Conservation (phyloP, 2,888 invertebrate genomes). For the Hyalella azteca region DNA sequence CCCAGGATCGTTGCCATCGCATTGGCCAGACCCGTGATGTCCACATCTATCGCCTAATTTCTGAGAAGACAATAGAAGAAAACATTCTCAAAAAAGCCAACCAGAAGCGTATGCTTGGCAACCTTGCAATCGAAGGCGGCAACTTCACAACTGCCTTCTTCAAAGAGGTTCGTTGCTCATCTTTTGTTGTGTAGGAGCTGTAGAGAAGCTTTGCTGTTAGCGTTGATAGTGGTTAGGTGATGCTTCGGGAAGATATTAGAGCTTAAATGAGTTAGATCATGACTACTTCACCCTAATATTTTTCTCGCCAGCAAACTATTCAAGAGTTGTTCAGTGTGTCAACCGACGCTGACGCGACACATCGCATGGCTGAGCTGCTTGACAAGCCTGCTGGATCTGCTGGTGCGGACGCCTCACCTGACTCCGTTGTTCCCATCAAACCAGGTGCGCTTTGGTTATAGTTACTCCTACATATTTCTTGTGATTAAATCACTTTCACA, state of each 20-base stretch:
- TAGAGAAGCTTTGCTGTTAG: too few species aligned
- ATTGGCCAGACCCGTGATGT: conserved; percentile 99
- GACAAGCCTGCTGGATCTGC: conserved; percentile 36
- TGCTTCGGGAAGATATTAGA: too few species aligned
- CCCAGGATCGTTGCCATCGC: conserved; percentile 94
- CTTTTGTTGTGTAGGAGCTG: too few species aligned
- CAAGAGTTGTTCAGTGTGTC: conserved; percentile 88
- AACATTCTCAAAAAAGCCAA: conserved; percentile 99
- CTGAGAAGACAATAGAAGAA: conserved; percentile 97
- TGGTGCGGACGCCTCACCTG: not conserved
- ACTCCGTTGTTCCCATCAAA: not conserved
- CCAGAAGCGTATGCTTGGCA: conserved; percentile 93
- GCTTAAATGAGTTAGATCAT: too few species aligned
- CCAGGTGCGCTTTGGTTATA: not conserved
- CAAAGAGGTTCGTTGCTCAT: conserved; percentile 77
- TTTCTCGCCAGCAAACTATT: conserved; percentile 75
- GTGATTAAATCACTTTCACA: too few species aligned
- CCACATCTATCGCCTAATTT: conserved; percentile 92
- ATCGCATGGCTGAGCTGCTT: conserved; percentile 68
- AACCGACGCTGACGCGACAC: conserved; percentile 69
- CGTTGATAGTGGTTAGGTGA: too few species aligned
- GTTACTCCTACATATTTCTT: too few species aligned
- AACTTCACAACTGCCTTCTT: conserved; percentile 98
- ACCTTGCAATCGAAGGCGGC: conserved; percentile 97
- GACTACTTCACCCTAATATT: too few species aligned